Conservation (phyloP, 2,113 vertebrate genomes). For the Tympanuchus pallidicinctus region DNA sequence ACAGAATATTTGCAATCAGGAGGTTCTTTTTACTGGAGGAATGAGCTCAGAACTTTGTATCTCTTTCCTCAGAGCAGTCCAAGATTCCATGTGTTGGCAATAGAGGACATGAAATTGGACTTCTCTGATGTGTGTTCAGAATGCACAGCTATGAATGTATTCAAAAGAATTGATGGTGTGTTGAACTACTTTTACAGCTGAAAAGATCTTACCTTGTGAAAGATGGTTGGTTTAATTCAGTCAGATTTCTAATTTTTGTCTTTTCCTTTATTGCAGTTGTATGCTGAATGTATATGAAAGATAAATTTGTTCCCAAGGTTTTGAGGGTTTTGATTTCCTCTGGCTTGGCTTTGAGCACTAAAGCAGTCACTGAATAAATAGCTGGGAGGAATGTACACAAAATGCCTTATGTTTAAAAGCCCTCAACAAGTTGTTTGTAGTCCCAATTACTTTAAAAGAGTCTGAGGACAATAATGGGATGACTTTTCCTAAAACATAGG, state of each 20-base stretch:
- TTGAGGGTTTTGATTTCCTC: not conserved
- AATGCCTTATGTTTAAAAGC: slow-evolving; percentile 40
- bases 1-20: not conserved
- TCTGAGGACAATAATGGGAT: not conserved
- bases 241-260: slow-evolving; percentile 36
- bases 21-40: not conserved
- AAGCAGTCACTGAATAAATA: not conserved
- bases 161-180: not conserved
- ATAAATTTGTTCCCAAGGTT: slow-evolving; percentile 6
- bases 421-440: not conserved
- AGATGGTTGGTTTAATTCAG: slow-evolving; percentile 5
- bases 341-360: not conserved
- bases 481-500: not conserved
- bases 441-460: slow-evolving; percentile 11
- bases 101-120: not conserved
- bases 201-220: not conserved
- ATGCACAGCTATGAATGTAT: not conserved
- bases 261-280: slow-evolving; percentile 11
- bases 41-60: not conserved
- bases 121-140: slow-evolving; percentile 11
- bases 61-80: not conserved
- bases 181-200: slow-evolving; percentile 7
- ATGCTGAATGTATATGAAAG: slow-evolving; percentile 55
- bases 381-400: slow-evolving; percentile 26
- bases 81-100: not conserved